These are phyloP conservation scores for Crocallis elinguaria DNA, from an alignment of 2,888 invertebrate species.

Conservation along the genomic window DNA sequence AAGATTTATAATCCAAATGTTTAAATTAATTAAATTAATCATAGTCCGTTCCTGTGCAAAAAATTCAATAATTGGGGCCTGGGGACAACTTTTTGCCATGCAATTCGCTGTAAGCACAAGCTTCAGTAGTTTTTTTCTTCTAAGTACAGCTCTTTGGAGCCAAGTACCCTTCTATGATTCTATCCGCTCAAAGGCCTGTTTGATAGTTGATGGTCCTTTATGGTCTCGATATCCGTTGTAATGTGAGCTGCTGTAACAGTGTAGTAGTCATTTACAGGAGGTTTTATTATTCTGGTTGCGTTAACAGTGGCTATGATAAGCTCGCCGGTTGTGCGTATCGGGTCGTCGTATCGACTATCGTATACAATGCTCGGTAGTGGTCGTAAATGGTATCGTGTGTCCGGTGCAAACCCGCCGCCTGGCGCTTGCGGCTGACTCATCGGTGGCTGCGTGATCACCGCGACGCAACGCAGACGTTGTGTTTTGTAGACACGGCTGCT, in stretches of 20 bases:
- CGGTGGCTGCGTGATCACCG: constrained; percentile 55
- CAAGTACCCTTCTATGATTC: no score
- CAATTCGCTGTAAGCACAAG: not conserved
- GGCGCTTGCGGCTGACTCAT: constrained; percentile 57
- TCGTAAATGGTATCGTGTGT: constrained; percentile 58
- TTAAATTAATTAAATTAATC: constrained; percentile 11
- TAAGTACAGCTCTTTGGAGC: no score
- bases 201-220: constrained; percentile 3
- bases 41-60: not conserved
- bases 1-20: not conserved
- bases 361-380: constrained; percentile 51
- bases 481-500: constrained; percentile 43
- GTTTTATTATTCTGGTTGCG: constrained; percentile 33
- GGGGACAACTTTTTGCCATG: not conserved
- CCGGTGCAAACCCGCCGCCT: constrained; percentile 45
- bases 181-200: constrained; percentile 5
- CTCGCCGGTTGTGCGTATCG: constrained; percentile 31
- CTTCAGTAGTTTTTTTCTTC: not conserved
- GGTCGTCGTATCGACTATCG: constrained; percentile 32
- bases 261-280: constrained; percentile 6
- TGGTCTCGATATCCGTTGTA: constrained; percentile 11
- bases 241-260: constrained; percentile 1
- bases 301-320: constrained; percentile 52
- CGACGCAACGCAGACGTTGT: constrained; percentile 46
- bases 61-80: not conserved